These are phyloP conservation scores for Oreochromis niloticus DNA, from an alignment of 2,113 vertebrate species.

Conservation along the genomic window DNA sequence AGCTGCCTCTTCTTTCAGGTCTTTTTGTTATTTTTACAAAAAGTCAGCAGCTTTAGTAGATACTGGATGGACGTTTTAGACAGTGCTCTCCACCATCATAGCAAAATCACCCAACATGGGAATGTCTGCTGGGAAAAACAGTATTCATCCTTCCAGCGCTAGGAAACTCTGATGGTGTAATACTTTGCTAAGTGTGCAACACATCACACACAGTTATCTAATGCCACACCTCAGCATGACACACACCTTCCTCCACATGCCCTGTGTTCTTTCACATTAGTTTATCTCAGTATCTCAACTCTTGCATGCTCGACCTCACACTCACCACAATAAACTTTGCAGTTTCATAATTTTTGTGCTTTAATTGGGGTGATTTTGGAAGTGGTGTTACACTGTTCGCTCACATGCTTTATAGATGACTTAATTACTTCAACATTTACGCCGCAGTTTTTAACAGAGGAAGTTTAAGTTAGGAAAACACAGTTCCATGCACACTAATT, in stretches of 20 bases:
- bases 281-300: not conserved
- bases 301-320: not conserved
- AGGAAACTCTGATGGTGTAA: not conserved
- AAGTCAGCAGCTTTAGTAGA: not conserved
- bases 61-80: not conserved
- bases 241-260: not conserved
- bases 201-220: not conserved
- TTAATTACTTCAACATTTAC: not conserved
- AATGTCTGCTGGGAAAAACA: not conserved
- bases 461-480: not conserved
- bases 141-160: not conserved
- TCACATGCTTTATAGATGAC: not conserved
- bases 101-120: not conserved
- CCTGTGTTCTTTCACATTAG: accelerated
- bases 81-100: not conserved
- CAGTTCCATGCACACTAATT: not conserved
- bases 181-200: not conserved
- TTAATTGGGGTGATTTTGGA: not conserved
- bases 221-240: not conserved
- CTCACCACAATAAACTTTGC: not conserved
- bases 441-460: not conserved
- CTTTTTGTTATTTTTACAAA: not conserved
- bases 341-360: not conserved
- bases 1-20: not conserved
- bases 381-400: not conserved